Percentiles rank a stretch among this genome's conserved stretches.
Conservation (phyloP, 2,888 invertebrate genomes). For the Neoascia interrupta region DNA sequence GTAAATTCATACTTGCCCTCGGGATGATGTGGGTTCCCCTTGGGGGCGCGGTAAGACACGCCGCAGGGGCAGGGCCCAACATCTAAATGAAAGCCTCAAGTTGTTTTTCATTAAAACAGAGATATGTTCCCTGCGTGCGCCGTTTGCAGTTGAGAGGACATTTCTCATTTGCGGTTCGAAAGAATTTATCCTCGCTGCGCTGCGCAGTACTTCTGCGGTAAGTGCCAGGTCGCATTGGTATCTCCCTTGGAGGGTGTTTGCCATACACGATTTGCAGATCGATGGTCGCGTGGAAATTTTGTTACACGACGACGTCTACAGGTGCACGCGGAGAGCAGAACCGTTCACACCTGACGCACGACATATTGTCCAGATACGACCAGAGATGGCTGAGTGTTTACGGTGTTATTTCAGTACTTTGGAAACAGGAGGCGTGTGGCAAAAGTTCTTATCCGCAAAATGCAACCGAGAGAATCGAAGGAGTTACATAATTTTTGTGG, state of each 20-base stretch:
- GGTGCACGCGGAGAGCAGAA: conserved; percentile 56
- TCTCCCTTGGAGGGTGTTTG: conserved; percentile 53
- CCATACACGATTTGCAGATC: conserved; percentile 58
- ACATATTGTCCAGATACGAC: conserved; percentile 31
- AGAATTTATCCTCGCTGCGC: conserved; percentile 43
- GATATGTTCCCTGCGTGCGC: conserved; percentile 23
- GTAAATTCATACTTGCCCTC: conserved; percentile 15
- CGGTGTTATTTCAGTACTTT: conserved; percentile 5
- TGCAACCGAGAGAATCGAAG: conserved; percentile 8
- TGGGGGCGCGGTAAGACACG: not conserved
- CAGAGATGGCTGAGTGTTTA: not conserved
- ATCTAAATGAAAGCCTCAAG: conserved; percentile 41
- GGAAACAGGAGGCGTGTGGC: conserved; percentile 37
- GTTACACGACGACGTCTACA: conserved; percentile 53
- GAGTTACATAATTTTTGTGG: conserved; percentile 46
- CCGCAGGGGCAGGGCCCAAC: too few species aligned
- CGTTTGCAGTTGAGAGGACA: conserved; percentile 34
- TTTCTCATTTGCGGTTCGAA: conserved; percentile 46
- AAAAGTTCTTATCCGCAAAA: conserved; percentile 20
- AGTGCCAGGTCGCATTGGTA: conserved; percentile 13
- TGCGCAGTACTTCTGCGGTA: conserved; percentile 40
- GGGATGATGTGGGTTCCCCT: not conserved
- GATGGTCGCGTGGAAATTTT: conserved; percentile 62
- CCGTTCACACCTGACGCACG: conserved; percentile 63
- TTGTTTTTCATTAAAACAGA: conserved; percentile 54